Conservation (phyloP, 2,888 invertebrate species). For the Cephus pulcher region DNA sequence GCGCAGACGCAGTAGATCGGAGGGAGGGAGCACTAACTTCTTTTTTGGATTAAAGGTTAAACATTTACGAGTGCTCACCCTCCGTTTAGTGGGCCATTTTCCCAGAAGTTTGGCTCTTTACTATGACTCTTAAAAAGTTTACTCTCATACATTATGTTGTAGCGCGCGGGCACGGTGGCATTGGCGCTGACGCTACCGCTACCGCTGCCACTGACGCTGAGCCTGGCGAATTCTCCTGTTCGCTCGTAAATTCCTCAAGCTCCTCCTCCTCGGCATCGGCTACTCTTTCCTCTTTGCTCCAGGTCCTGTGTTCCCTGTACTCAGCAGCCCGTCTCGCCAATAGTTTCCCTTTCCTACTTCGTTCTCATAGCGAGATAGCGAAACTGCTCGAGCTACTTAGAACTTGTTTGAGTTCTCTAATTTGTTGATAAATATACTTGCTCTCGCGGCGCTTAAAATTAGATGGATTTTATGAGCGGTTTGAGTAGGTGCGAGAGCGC, state of each 20-base stretch:
- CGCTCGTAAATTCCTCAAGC: too few relatives aligned
- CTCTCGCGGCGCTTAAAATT: slow-evolving; percentile 45
- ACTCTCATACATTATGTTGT: background rate
- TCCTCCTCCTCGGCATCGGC: too few relatives aligned
- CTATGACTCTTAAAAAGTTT: slow-evolving; percentile 5
- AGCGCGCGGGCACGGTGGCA: background rate
- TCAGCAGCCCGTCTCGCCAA: background rate
- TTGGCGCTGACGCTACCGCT: too few relatives aligned
- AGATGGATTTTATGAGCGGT: slow-evolving; percentile 48
- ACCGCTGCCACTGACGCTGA: too few relatives aligned
- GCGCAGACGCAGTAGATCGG: background rate
- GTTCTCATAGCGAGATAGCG: background rate
- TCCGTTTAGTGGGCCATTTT: background rate
- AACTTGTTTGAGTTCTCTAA: slow-evolving; percentile 31
- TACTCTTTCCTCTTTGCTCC: too few relatives aligned
- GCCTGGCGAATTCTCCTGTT: too few relatives aligned
- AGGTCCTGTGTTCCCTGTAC: too few relatives aligned
- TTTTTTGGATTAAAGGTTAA: slow-evolving; percentile 29
- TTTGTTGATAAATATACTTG: slow-evolving; percentile 53
- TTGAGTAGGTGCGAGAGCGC: slow-evolving; percentile 27
- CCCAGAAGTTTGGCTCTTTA: background rate
- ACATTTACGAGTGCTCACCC: slow-evolving; percentile 35
- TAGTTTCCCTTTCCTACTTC: background rate
- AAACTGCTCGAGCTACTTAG: slow-evolving; percentile 3
- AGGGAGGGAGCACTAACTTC: background rate